A percentile compares a stretch with the other conserved stretches of the same genome.
phyloP scores from a whole-genome alignment of 2,888 invertebrate species.

The Caenorhabditis sp. region DNA sequence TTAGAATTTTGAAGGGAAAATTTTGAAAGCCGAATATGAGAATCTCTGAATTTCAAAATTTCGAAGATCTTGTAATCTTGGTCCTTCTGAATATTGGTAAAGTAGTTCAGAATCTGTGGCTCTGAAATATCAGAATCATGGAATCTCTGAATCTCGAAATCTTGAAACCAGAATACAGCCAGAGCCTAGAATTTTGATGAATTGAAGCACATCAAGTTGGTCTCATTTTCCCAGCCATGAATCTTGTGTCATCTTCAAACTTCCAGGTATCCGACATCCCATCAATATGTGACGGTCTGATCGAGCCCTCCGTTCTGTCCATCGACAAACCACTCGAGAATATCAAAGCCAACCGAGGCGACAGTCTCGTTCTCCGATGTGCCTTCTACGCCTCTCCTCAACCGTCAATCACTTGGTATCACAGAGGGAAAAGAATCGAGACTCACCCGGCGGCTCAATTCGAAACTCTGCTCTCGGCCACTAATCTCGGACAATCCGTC shows the following conservation, averaged over 20 bases:
- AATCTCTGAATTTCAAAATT: too few species aligned
- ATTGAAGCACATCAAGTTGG: too few species aligned
- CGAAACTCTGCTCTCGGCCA: conserved; percentile 56
- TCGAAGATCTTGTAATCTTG: too few species aligned
- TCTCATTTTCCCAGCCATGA: too few species aligned
- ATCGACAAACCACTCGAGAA: conserved; percentile 46
- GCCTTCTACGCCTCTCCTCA: conserved; percentile 57
- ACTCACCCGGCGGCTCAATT: conserved; percentile 56
- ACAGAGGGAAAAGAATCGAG: conserved; percentile 61
- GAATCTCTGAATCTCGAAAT: too few species aligned
- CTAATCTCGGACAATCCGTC: conserved; percentile 61
- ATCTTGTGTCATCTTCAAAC: not conserved
- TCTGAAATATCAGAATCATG: too few species aligned
- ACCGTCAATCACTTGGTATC: conserved; percentile 66
- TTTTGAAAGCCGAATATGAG: not conserved
- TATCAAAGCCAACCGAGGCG: conserved; percentile 31
- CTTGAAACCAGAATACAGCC: too few species aligned
- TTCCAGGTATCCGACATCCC: conserved; percentile 24
- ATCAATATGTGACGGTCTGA: conserved; percentile 32
- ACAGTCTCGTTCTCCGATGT: conserved; percentile 30
- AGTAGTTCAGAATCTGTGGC: too few species aligned
- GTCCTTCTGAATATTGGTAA: too few species aligned
- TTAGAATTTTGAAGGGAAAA: not conserved
- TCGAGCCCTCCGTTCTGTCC: conserved; percentile 36
- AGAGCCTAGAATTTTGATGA: too few species aligned